These are phyloP conservation scores for Spodoptera frugiperda DNA, from an alignment of 1,140 invertebrate genomes.

Conservation along the genomic window DNA sequence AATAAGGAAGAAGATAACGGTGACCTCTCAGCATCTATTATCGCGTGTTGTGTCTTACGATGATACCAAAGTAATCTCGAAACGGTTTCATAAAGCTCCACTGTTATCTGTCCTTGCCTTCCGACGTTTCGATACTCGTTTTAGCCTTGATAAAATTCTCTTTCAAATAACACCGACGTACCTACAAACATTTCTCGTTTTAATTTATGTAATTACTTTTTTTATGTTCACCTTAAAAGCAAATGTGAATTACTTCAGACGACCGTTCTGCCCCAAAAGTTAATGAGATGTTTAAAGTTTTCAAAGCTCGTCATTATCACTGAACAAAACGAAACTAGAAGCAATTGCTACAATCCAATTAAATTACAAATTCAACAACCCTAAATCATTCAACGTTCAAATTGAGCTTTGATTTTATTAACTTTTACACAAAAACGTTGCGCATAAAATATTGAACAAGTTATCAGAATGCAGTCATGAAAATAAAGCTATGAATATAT, in stretches of 20 bases:
- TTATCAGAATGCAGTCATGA: conserved; percentile 15
- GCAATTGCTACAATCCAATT: background rate
- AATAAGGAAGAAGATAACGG: conserved; percentile 56
- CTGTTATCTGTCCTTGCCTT: conserved; percentile 48
- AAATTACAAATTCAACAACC: background rate
- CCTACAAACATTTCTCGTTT: background rate
- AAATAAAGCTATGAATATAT: background rate
- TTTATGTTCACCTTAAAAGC: background rate
- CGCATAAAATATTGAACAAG: background rate
- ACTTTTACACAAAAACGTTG: background rate
- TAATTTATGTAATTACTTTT: conserved; percentile 2
- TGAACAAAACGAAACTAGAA: background rate
- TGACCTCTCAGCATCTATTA: conserved; percentile 52
- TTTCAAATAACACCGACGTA: conserved; percentile 20
- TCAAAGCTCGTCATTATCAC: background rate
- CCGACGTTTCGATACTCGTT: conserved; percentile 51
- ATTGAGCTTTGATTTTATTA: background rate
- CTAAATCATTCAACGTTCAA: conserved; percentile 21
- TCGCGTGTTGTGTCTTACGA: conserved; percentile 48
- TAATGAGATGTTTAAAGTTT: background rate
- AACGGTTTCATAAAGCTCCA: conserved; percentile 51
- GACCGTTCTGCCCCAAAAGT: background rate
- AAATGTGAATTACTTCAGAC: background rate
- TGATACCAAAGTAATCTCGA: conserved; percentile 46
- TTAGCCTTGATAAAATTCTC: conserved; percentile 44